Conservation (phyloP, 2,113 vertebrate species). For the Phocoena phocoena region DNA sequence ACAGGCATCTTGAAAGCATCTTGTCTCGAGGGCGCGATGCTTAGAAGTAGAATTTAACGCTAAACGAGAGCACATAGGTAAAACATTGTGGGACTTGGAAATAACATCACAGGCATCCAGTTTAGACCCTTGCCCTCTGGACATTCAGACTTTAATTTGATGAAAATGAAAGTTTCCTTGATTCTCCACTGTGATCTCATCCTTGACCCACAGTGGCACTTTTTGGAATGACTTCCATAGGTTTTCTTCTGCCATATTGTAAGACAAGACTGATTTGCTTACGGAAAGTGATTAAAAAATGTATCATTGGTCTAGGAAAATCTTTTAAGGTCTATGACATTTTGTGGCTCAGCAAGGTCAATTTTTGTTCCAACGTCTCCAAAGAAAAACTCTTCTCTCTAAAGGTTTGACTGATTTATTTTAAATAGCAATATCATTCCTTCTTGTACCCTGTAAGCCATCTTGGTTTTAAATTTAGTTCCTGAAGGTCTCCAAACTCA, state of each 20-base stretch:
- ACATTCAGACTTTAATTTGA: slow-evolving; percentile 66
- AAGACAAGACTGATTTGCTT: slow-evolving; percentile 75
- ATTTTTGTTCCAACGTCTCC: slow-evolving; percentile 67
- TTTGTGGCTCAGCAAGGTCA: slow-evolving; percentile 61
- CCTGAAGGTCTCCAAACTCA: slow-evolving; percentile 3
- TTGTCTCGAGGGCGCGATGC: slow-evolving; percentile 52
- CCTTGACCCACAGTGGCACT: slow-evolving; percentile 70
- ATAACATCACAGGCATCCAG: slow-evolving; percentile 56
- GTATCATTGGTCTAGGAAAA: slow-evolving; percentile 74
- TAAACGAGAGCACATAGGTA: slow-evolving; percentile 47
- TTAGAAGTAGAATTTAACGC: slow-evolving; percentile 63
- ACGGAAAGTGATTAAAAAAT: slow-evolving; percentile 69
- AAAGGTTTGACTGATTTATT: slow-evolving; percentile 59
- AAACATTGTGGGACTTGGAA: slow-evolving; percentile 13
- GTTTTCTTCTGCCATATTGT: slow-evolving; percentile 75
- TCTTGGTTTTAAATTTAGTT: slow-evolving; percentile 36
- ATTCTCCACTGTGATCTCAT: slow-evolving; percentile 78
- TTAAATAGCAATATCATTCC: slow-evolving; percentile 30
- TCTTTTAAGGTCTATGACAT: slow-evolving; percentile 73
- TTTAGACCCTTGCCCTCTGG: slow-evolving; percentile 35
- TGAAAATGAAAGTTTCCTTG: slow-evolving; percentile 69
- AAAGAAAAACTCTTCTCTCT: slow-evolving; percentile 60
- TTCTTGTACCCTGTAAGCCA: neutral
- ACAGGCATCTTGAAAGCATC: neutral
- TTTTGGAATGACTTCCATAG: slow-evolving; percentile 77